Conservation (phyloP, 2,888 invertebrate species). For the Ptychoptera contaminata region DNA sequence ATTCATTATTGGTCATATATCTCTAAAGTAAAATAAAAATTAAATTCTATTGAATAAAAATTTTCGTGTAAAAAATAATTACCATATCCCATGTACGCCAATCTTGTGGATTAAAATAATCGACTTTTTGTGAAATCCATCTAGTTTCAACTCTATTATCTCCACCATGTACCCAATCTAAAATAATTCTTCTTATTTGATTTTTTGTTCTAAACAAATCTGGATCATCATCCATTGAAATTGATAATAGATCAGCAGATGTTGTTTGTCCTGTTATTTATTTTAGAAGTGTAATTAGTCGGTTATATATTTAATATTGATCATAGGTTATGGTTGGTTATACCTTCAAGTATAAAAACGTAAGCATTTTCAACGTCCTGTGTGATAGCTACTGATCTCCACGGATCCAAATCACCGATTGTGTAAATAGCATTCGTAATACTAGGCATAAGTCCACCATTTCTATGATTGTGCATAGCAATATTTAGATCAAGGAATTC, state of each 20-base stretch:
- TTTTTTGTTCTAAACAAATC: too few species aligned
- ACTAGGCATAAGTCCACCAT: conserved; percentile 25
- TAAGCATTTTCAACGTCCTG: conserved; percentile 12
- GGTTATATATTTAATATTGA: too few species aligned
- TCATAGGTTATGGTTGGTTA: too few species aligned
- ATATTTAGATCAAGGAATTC: too few species aligned
- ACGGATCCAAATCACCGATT: conserved; percentile 33
- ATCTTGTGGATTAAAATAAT: not conserved
- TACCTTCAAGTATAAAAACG: not conserved
- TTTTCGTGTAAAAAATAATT: not conserved
- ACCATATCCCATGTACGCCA: not conserved
- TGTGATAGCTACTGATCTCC: conserved; percentile 29
- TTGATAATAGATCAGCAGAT: too few species aligned
- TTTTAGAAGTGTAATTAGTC: too few species aligned
- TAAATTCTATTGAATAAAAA: not conserved
- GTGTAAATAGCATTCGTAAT: conserved; percentile 28
- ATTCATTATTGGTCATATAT: conserved; percentile 29
- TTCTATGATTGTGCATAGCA: conserved; percentile 24
- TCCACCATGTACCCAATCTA: too few species aligned
- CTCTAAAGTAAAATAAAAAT: conserved; percentile 22
- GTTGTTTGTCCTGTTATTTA: too few species aligned
- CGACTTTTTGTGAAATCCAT: not conserved
- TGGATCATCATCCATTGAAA: too few species aligned
- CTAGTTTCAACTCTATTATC: conserved; percentile 19
- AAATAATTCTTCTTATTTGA: too few species aligned